phyloP scores from a whole-genome alignment of 2,888 invertebrate species.

The Brachynemurus nebulosus region DNA sequence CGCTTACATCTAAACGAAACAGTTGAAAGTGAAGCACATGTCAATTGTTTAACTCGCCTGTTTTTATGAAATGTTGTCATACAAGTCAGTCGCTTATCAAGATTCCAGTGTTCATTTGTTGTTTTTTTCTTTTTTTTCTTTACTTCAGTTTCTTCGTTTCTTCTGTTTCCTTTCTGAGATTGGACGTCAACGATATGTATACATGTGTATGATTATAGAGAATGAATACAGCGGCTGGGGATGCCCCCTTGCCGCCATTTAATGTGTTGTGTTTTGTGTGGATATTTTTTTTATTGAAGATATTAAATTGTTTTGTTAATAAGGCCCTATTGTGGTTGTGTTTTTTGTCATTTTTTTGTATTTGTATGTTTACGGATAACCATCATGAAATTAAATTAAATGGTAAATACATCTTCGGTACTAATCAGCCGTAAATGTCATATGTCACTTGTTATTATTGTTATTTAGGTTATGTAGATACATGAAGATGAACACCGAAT shows the following conservation, averaged over 20 bases:
- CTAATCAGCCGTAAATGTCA: too few relatives aligned
- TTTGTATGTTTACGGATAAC: too few relatives aligned
- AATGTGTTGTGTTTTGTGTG: neutral
- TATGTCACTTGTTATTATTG: too few relatives aligned
- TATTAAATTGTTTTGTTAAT: slow-evolving; percentile 9
- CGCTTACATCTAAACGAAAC: slow-evolving; percentile 4
- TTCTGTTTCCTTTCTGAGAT: slow-evolving; percentile 14
- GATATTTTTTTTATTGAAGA: neutral
- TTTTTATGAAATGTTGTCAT: slow-evolving; percentile 31
- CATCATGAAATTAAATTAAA: too few relatives aligned
- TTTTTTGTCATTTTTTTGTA: too few relatives aligned
- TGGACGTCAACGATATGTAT: slow-evolving; percentile 9
- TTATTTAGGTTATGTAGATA: too few relatives aligned
- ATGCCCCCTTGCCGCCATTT: neutral
- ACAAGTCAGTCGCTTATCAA: slow-evolving; percentile 28
- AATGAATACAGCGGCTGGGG: too few relatives aligned
- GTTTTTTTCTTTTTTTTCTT: too few relatives aligned
- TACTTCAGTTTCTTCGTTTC: too few relatives aligned
- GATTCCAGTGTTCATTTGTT: slow-evolving; percentile 23
- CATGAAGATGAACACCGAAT: too few relatives aligned
- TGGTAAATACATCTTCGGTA: too few relatives aligned
- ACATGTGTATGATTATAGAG: too few relatives aligned
- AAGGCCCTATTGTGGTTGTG: slow-evolving; percentile 5
- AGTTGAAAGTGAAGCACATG: slow-evolving; percentile 26
- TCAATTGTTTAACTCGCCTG: slow-evolving; percentile 26